Evolutionary conservation across 2,113 vertebrate genomes (phyloP).

Genomic region (Ovis aries): ARS-UI_Ramb_v3.0 NC_056056.1:64473501-64474000

Average conservation of each 20-base stretch:
- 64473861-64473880: background rate
- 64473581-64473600: background rate
- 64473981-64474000: background rate
- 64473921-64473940: background rate
- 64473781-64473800: no score
- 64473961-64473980: background rate
- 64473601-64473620: background rate
- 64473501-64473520: background rate
- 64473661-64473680: background rate
- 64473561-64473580: background rate
- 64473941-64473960: background rate
- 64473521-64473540: background rate
- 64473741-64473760: background rate
- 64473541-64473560: background rate
- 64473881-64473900: background rate
- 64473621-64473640: background rate
- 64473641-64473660: background rate
- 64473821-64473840: background rate
- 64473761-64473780: no score
- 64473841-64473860: background rate
- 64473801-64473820: no score
- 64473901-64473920: background rate
- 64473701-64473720: background rate
- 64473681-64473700: background rate
- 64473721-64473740: background rate